Evolutionary conservation across 2,888 invertebrate genomes (phyloP), one percentile per base, ranked within the genome.

Genomic region (Drosophila fulvimacula): DNA sequence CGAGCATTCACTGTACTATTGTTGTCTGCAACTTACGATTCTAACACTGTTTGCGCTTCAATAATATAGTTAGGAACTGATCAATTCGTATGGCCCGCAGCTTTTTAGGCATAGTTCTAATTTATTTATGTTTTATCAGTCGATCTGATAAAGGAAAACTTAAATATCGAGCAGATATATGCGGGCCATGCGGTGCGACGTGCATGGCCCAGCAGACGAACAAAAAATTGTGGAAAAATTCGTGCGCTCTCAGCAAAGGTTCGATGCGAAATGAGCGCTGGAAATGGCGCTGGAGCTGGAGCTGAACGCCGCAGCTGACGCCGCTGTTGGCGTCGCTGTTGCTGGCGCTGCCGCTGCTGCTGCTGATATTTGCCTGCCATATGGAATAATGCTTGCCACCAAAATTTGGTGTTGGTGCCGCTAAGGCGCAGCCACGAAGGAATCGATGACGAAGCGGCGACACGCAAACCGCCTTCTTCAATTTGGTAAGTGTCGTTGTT

Each of bases 401-500:
- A 30, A 38, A 57, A 36, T 55, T 48, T 36, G n/a, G 46, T 53
- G 58, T 30, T 65, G 73, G 69, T 78, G 76, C 65, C 75, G 59
- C 66, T 63, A 76, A 79, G 79, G 79, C 76, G 79, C 79, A 79
- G 76, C 56, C 69, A 79, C 66, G 55, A 76, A 78, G 64, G 72
- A 80, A 79, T 69, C 81, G 78, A 79, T 79, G 81, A 79, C 78
- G 78, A 72, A 69, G 73, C 76, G 62, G 60, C 76, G 69, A 65
- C 78, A 79, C 78, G 78, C 80, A 76, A 80, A 60, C 69, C 46
- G 62, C 60, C 62, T 78, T 55, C 80, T 77, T 82, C 87, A 83
- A 83, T 88, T 83, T 83, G 81, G 89, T 82, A 88, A 88, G 83
- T 83, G 89, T 83, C 69, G 81, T 60, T 61, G 81, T 60, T 61